Conservation (phyloP, 2,888 invertebrate species). For the Drosophila affinis region DNA sequence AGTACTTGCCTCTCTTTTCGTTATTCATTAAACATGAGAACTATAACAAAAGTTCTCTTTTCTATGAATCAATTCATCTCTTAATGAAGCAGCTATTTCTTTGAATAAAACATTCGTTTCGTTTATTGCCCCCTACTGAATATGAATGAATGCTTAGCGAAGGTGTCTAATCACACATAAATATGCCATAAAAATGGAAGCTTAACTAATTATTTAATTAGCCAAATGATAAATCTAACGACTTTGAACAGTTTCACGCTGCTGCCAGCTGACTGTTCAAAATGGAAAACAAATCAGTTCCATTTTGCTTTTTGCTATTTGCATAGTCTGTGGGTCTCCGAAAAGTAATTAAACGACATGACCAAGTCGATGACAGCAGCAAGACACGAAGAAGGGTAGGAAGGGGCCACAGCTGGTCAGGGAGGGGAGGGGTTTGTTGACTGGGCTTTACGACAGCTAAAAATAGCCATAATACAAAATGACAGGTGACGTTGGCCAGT, state of each 20-base stretch:
- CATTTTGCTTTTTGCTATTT: conserved; percentile 22
- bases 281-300: conserved; percentile 26
- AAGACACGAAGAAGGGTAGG: background rate
- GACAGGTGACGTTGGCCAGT: conserved; percentile 40
- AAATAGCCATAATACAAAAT: conserved; percentile 31
- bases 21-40: background rate
- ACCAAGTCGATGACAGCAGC: conserved; percentile 23
- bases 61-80: background rate
- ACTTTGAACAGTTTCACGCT: conserved; percentile 22
- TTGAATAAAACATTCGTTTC: background rate
- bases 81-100: background rate
- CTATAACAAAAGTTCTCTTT: background rate
- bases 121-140: background rate
- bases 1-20: background rate
- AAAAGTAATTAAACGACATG: conserved; percentile 41
- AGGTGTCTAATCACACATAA: conserved; percentile 3
- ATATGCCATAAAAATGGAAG: conserved; percentile 18
- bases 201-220: conserved; percentile 31
- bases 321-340: conserved; percentile 26
- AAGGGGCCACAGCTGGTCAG: background rate
- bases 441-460: conserved; percentile 22
- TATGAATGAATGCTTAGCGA: conserved; percentile 11
- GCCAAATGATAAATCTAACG: conserved; percentile 28
- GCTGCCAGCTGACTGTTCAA: conserved; percentile 11
- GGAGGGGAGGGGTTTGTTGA: background rate